Percentiles rank a stretch among this genome's conserved stretches.
Evolutionary conservation across 2,113 vertebrate genomes (phyloP).

Genomic region (Sylvia atricapilla): DNA sequence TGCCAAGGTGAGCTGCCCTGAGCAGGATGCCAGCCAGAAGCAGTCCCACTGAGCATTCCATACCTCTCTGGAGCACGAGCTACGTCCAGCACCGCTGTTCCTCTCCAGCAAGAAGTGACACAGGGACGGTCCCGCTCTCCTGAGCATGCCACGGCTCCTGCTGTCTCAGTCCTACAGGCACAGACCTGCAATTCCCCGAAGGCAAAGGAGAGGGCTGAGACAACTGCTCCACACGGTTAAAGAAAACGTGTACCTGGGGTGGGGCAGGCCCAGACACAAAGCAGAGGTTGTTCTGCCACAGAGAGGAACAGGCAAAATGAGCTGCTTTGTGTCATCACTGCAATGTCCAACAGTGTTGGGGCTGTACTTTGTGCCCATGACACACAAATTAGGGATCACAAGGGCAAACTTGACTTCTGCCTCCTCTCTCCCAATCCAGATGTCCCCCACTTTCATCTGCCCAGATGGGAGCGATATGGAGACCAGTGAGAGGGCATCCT

Average conservation of each 20-base stretch:
- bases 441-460: background rate
- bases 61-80: slow-evolving; percentile 9
- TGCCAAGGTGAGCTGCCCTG: background rate
- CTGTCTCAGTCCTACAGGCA: background rate
- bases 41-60: background rate
- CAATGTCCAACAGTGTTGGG: background rate
- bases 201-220: background rate
- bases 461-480: fast-evolving
- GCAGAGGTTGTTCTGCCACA: background rate
- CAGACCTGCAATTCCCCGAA: background rate
- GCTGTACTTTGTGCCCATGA: background rate
- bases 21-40: background rate
- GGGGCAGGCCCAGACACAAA: background rate
- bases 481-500: background rate
- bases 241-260: fast-evolving
- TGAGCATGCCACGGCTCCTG: slow-evolving; percentile 42
- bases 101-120: slow-evolving; percentile 1
- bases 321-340: background rate
- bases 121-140: background rate
- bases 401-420: background rate
- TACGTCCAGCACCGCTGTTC: background rate
- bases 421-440: background rate
- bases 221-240: background rate
- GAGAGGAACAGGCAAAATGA: background rate
- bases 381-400: background rate